Base-by-base conservation (phyloP, 2,113 vertebrate genomes). In the Cheilinus undulatus region DNA sequence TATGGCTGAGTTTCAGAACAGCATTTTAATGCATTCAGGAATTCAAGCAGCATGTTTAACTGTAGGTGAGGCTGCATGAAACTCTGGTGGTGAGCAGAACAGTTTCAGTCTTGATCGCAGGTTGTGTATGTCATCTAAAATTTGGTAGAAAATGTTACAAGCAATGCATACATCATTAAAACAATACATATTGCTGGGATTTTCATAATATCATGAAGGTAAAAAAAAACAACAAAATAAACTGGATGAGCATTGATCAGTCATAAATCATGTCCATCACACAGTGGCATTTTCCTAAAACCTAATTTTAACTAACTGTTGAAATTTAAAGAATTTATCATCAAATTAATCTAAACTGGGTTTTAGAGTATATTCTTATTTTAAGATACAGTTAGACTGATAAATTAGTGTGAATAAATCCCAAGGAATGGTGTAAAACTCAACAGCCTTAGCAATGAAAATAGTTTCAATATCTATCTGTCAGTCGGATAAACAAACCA, bases 131-230 rank as follows among this genome's bases (percentile, higher is more conserved):
- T 64, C 54, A 57, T 30, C 20, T 64, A 27, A 32, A 26, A 30
- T 62, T 48, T 64, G 10, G 38, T 51, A 48, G 51, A 66, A 73
- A 59, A 78, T 62, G 13, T 48, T 30, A 27, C 43, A 63, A 78
- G 42, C 45, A 65, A 58, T 49, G 53, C 36, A 78, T 30, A 52
- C n/a, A 71, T 67, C 38, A 66, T 82, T 75, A 57, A 52, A 74
- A 63, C 23, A 68, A 59, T 38, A 9, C 5, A 45, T 22, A 28
- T 22, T 24, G 24, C 26, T 17, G 56, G 40, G 54, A 34, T 27
- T 34, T 42, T 62, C 24, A 36, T 60, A 27, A 15, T 19, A 46
- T 68, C 8, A 28, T 64, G 38, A 69, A 43, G 0, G 36, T 42
- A 26, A 65, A 23, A 60, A 60, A n/a, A n/a, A n/a, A n/a, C n/a